phyloP scores from a whole-genome alignment of 2,888 invertebrate genomes.

The Hartigia nigra region DNA sequence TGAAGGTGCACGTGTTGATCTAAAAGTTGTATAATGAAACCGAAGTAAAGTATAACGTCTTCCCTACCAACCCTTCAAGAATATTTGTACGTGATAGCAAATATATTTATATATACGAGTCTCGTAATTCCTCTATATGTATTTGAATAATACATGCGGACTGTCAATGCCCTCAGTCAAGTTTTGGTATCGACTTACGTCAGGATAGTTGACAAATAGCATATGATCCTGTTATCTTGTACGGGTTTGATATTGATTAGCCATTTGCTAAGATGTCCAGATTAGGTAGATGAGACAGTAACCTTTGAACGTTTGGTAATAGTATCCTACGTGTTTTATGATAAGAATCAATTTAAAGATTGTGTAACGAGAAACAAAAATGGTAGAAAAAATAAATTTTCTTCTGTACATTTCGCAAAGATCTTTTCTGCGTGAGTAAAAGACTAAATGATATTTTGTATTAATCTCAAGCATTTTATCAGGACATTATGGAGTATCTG shows the following conservation, averaged over 20 bases:
- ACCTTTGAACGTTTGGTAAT: not conserved
- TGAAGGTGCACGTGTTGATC: not conserved
- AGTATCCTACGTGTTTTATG: not conserved
- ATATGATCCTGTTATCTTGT: constrained; percentile 17
- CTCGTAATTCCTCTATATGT: not conserved
- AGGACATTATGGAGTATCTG: not conserved
- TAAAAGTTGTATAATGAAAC: not conserved
- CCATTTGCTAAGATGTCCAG: constrained; percentile 28
- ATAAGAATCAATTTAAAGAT: not conserved
- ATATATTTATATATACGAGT: not conserved
- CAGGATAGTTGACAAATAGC: constrained; percentile 20
- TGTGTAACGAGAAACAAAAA: not conserved
- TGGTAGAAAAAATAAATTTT: not conserved
- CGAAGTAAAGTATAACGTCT: not conserved
- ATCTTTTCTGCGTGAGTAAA: not conserved
- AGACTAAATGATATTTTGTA: not conserved
- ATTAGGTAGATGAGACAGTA: not conserved
- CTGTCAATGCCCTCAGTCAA: constrained; percentile 27
- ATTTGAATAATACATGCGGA: not conserved
- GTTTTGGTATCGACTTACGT: constrained; percentile 33
- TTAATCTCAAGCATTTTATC: not conserved
- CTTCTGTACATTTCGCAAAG: not conserved
- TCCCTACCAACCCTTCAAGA: not conserved
- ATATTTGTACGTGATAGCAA: not conserved
- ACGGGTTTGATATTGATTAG: constrained; percentile 32